phyloP scores from a whole-genome alignment of 1,140 invertebrate genomes.

The Bactericera cockerelli region DNA sequence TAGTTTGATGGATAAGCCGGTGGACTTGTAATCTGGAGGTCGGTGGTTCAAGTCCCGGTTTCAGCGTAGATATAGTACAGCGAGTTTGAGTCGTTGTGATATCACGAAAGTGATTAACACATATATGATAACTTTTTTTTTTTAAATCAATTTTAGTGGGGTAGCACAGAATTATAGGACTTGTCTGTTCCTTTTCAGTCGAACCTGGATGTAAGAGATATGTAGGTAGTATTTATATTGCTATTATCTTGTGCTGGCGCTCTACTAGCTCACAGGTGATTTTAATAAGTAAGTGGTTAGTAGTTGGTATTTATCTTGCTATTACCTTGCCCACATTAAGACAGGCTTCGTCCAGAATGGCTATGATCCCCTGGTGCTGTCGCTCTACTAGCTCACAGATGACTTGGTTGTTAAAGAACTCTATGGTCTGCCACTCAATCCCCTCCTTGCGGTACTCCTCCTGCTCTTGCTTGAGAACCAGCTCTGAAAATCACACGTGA shows the following conservation, averaged over 20 bases:
- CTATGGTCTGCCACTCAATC: conserved; percentile 76
- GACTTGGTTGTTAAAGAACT: conserved; percentile 87
- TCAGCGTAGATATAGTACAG: too few relatives aligned
- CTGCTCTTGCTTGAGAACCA: conserved; percentile 90
- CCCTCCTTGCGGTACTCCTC: conserved; percentile 87
- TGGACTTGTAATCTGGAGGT: too few relatives aligned
- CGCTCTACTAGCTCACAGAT: conserved; percentile 89
- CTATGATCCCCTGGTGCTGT: conserved; percentile 74
- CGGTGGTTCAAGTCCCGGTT: too few relatives aligned
- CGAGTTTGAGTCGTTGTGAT: too few relatives aligned
- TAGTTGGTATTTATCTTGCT: conserved; percentile 86
- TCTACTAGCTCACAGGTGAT: conserved; percentile 89
- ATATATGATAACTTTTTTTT: too few relatives aligned
- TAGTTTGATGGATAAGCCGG: too few relatives aligned
- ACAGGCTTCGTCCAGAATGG: conserved; percentile 90
- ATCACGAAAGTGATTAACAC: too few relatives aligned
- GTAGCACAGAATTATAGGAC: too few relatives aligned
- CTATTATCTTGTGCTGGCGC: conserved; percentile 79
- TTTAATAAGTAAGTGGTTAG: conserved; percentile 87
- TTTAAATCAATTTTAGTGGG: too few relatives aligned
- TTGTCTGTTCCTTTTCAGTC: too few relatives aligned
- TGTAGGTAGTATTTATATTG: too few relatives aligned
- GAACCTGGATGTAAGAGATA: too few relatives aligned
- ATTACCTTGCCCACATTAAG: conserved; percentile 83
- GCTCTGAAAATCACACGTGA: conserved; percentile 41